phyloP scores from a whole-genome alignment of 2,113 vertebrate genomes.

The Tamias sibiricus region DNA sequence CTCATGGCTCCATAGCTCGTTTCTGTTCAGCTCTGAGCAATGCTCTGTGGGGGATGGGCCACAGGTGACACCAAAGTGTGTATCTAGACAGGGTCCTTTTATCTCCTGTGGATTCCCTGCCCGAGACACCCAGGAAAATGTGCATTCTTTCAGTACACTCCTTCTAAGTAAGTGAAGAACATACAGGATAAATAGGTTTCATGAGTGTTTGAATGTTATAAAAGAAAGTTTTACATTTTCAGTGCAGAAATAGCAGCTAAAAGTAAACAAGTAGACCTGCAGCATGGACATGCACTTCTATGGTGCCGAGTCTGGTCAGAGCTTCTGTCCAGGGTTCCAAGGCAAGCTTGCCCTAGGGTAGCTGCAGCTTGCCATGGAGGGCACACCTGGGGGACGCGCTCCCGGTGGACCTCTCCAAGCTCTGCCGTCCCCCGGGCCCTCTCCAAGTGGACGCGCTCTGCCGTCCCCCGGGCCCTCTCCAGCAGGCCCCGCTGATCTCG shows the following conservation, averaged over 20 bases:
- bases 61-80: background rate
- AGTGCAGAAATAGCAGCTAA: background rate
- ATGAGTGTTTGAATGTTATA: background rate
- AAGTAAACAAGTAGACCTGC: background rate
- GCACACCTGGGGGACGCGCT: too few species aligned
- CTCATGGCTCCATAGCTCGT: too few species aligned
- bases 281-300: rapidly evolving
- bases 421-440: background rate
- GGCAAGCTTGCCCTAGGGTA: too few species aligned
- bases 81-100: background rate
- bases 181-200: background rate
- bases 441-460: background rate
- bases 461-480: background rate
- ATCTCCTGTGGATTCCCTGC: background rate
- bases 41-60: too few species aligned
- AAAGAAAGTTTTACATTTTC: background rate
- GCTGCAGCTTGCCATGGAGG: too few species aligned
- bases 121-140: background rate
- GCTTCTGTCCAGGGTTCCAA: too few species aligned
- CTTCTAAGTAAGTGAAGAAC: background rate
- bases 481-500: background rate
- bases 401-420: too few species aligned
- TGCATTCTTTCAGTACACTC: background rate
- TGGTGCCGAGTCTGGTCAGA: too few species aligned
- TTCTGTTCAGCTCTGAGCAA: background rate